Percentiles rank a stretch among this genome's conserved stretches.
These are phyloP conservation scores for Xylota segnis DNA, from an alignment of 2,888 invertebrate genomes.

Conservation along the genomic window DNA sequence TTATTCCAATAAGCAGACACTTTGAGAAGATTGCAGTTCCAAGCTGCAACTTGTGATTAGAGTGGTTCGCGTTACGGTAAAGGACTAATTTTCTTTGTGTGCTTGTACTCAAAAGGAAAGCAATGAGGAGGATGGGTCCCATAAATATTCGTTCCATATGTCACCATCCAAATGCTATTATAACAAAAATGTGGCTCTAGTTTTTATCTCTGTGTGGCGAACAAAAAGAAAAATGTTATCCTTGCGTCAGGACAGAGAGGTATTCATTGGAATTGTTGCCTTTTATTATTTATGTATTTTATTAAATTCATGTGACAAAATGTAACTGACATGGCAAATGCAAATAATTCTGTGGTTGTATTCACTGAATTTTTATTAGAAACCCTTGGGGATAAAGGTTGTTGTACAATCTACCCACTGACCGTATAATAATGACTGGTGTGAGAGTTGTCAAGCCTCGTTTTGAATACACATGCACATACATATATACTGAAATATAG, in stretches of 20 bases:
- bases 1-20: neutral
- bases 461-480: no score
- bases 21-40: neutral
- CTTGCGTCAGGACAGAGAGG: neutral
- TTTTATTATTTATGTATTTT: conserved; percentile 16
- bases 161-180: neutral
- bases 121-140: neutral
- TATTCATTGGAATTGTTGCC: neutral
- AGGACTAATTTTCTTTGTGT: neutral
- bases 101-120: neutral
- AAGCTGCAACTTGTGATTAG: neutral
- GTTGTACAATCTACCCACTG: no score
- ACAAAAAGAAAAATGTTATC: neutral
- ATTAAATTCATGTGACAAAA: conserved; percentile 12
- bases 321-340: conserved; percentile 5
- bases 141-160: conserved; percentile 29
- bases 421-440: no score
- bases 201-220: neutral
- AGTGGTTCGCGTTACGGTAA: neutral
- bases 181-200: conserved; percentile 10
- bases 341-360: conserved; percentile 3
- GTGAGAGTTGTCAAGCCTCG: no score
- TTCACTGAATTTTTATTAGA: conserved; percentile 7
- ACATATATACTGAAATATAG: no score
- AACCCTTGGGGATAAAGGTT: neutral